phyloP scores from a whole-genome alignment of 2,888 invertebrate genomes.

The Heteropelma amictum region DNA sequence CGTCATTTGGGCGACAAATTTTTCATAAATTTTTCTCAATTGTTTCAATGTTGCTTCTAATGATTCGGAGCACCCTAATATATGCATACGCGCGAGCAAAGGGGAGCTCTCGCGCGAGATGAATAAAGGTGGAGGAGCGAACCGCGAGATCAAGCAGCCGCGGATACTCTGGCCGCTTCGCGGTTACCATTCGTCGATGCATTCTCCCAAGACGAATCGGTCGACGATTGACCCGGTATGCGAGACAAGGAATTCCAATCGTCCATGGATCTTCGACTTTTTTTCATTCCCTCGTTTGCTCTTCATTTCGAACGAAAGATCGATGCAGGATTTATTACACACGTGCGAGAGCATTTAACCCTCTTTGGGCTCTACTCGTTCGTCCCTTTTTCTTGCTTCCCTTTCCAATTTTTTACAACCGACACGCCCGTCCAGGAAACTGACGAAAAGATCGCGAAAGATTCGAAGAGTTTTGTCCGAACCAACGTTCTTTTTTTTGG shows the following conservation, averaged over 20 bases:
- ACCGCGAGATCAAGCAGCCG: slow-evolving; percentile 38
- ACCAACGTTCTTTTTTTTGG: too few relatives aligned
- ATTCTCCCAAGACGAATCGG: slow-evolving; percentile 51
- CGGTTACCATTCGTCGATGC: slow-evolving; percentile 51
- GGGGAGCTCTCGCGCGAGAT: background rate
- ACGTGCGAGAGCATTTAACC: slow-evolving; percentile 10
- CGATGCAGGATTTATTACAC: background rate
- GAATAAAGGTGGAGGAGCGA: slow-evolving; percentile 15
- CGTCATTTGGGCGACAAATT: too few relatives aligned
- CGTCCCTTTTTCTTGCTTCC: background rate
- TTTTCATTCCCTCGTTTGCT: slow-evolving; percentile 1
- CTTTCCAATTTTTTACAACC: slow-evolving; percentile 14
- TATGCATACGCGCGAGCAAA: background rate
- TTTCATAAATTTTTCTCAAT: too few relatives aligned
- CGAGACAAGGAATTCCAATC: slow-evolving; percentile 66
- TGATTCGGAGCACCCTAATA: too few relatives aligned
- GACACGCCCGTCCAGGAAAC: background rate
- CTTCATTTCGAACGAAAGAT: slow-evolving; percentile 16
- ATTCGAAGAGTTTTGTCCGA: too few relatives aligned
- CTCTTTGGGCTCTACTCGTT: background rate
- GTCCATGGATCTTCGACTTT: slow-evolving; percentile 17
- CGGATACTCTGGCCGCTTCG: background rate
- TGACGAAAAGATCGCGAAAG: background rate
- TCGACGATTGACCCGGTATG: slow-evolving; percentile 71
- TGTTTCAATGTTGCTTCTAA: too few relatives aligned